Evolutionary conservation across 2,113 vertebrate species (phyloP), one percentile per base, ranked within the genome.

Genomic region (Neolamprologus sp.): DNA sequence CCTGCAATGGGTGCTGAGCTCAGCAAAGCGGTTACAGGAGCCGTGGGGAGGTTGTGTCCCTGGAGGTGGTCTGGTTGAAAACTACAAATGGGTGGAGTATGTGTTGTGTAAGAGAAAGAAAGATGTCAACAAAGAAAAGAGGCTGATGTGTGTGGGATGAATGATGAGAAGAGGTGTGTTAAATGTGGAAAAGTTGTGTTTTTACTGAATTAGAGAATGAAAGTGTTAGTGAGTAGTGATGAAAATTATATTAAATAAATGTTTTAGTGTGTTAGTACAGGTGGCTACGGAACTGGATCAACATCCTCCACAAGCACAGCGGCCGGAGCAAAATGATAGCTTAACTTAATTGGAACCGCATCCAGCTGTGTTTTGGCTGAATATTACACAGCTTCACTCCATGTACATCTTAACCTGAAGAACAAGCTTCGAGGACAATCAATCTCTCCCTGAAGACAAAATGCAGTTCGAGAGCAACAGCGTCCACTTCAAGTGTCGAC

Each of bases 401-500:
- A 16, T 57, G 13, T 16, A 57, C 55, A 57, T 28, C 55, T 57
- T 14, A 57, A 28, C 12, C 23, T 28, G 54, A 57, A 57, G 12
- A 57, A 55, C 54, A 57, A 57, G 12, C 54, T 57, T 57, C 3
- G 12, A 7, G 7, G 1, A 26, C 54, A 26, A 26, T 26, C 54
- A 26, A 3, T 57, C 54, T 57, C 21, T 26, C 21, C 12, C 12
- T 1, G 54, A 55, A 55, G 54, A 57, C 54, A 28, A 57, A 57
- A 57, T 57, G 23, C 23, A 28, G 23, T 57, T 57, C 3, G 3
- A 57, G 23, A 57, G 4, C 54, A 28, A 57, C 54, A 1, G 1
- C 4, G 7, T 57, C 54, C 0, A 57, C 54, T 8, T 57, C 23
- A 57, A 57, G 54, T 8, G 12, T 57, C 23, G 0, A 8, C 23